Base-by-base conservation (phyloP, 2,888 invertebrate species). In the Harpalus rubripes region DNA sequence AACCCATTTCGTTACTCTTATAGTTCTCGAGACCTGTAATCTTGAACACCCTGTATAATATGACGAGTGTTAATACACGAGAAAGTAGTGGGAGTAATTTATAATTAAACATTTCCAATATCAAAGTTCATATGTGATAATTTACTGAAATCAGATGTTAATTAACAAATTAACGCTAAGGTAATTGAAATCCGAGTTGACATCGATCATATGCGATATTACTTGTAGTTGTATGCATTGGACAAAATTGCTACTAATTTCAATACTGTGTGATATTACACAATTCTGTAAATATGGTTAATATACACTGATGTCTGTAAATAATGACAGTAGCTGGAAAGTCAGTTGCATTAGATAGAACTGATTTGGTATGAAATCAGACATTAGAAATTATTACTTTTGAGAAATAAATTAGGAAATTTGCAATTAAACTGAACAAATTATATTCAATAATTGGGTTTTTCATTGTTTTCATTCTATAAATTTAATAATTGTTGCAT, bases 141-240 rank as follows among this genome's bases (percentile, higher is more conserved):
- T 63, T 81, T 12, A 65, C 61, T 41, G 18, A 72, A 82, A 82
- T 82, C 68, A 82, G 72, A 26, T 82, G 82, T 52, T 82, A 82
- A 82, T 82, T 72, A 58, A 56, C 32, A 16, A 82, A 82, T 82
- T 72, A 58, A 56, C 32, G 32, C 82, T 26, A 44, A 68, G 5
- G 56, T 52, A 72, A 82, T 82, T 82, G 72, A n/a, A 52, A 65
- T 82, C 72, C n/a, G 15, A 72, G 65, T 58, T 61, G 79, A 61
- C 26, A 74, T 18, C 44, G 72, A 74, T 16, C 26, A 15, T 15
- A 26, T 65, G 65, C 5, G 32, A 32, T 32, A 52, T 52, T 52
- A 12, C 44, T 52, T 52, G 44, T 52, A 12, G 10, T 52, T 52
- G 44, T 52, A 52, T 12, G 44, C 12, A 32, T 52, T 52, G 10